Evolutionary conservation across 1,140 invertebrate species (phyloP).

Genomic region (fruit fly (Drosophila melanogaster)): DNA sequence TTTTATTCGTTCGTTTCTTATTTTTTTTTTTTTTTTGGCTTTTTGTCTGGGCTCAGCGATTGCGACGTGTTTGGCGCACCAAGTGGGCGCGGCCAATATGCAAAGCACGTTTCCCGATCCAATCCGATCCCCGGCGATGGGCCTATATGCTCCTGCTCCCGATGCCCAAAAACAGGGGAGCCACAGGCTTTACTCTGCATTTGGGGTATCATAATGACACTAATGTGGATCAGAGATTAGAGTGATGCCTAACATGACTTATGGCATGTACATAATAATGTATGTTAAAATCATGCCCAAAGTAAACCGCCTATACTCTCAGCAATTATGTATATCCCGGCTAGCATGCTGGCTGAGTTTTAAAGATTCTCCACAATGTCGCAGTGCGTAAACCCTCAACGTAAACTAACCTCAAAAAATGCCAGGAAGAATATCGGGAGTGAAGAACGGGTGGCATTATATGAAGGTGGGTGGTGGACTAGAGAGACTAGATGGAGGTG

Average conservation of each 20-base stretch:
- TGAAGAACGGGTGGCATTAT: constrained; percentile 16
- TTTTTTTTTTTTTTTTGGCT: neutral
- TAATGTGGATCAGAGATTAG: constrained; percentile 42
- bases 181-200: constrained; percentile 4
- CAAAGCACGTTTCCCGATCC: constrained; percentile 61
- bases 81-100: constrained; percentile 62
- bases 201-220: constrained; percentile 38
- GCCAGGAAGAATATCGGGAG: constrained; percentile 6
- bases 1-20: neutral
- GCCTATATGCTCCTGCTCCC: constrained; percentile 23
- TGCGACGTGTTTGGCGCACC: constrained; percentile 74
- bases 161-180: constrained; percentile 25
- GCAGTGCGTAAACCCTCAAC: constrained; percentile 7
- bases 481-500: constrained; percentile 11
- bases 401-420: neutral
- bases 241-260: neutral
- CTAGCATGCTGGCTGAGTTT: neutral
- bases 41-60: constrained; percentile 29
- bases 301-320: no score
- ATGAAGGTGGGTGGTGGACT: neutral
- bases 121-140: constrained; percentile 18
- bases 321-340: neutral
- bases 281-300: neutral
- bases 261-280: neutral
- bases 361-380: constrained; percentile 6